Percentiles rank a stretch among this genome's conserved stretches.
Evolutionary conservation across 1,140 invertebrate genomes (phyloP).

Genomic region (Caenorhabditis brenneri): DNA sequence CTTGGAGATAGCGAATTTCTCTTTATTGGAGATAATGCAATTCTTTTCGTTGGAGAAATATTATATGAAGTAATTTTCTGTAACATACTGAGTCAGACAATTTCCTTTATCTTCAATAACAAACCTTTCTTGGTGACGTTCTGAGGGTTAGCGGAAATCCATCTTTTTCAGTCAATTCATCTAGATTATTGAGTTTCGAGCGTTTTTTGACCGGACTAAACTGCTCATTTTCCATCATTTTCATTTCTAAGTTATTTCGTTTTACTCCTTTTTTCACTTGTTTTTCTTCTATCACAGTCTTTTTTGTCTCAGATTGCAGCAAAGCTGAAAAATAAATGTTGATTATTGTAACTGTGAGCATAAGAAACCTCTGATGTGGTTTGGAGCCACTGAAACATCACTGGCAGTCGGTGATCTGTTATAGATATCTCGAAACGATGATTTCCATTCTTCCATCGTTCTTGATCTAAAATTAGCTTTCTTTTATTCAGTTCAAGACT

Average conservation of each 20-base stretch:
- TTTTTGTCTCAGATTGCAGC: neutral
- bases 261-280: neutral
- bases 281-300: neutral
- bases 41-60: neutral
- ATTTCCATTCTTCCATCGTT: neutral
- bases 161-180: neutral
- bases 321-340: neutral
- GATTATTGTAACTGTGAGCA: neutral
- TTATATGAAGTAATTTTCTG: neutral
- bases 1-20: neutral
- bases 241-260: neutral
- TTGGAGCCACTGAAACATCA: neutral
- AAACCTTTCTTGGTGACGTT: neutral
- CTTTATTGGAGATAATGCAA: neutral
- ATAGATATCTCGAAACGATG: neutral
- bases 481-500: no score
- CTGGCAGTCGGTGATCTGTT: neutral
- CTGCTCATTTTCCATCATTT: slow-evolving; percentile 25
- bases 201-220: slow-evolving; percentile 22
- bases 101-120: no score
- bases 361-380: neutral
- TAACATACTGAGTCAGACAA: neutral
- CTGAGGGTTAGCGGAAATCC: neutral
- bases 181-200: neutral
- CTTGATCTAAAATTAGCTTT: neutral